phyloP scores from a whole-genome alignment of 2,888 invertebrate genomes.

The Hirtodrosophila alboralis region DNA sequence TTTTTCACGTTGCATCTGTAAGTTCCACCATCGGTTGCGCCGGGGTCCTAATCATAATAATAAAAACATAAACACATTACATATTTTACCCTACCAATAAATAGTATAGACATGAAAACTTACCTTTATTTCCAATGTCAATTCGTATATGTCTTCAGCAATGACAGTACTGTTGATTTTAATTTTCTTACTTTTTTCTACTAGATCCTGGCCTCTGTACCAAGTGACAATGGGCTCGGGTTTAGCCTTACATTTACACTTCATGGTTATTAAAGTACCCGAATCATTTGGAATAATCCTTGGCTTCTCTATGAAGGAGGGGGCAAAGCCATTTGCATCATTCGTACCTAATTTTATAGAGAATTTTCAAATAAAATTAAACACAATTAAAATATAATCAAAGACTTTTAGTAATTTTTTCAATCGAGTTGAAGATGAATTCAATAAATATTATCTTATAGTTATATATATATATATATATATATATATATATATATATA shows the following conservation, averaged over 20 bases:
- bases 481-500: no score
- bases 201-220: constrained; percentile 95
- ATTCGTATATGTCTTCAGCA: constrained; percentile 94
- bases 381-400: no score
- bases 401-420: no score
- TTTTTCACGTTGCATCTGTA: constrained; percentile 98
- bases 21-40: constrained; percentile 92
- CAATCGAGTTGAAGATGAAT: no score
- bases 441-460: no score
- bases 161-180: constrained; percentile 90
- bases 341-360: constrained; percentile 90
- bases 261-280: constrained; percentile 98
- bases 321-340: constrained; percentile 95
- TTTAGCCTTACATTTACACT: constrained; percentile 97
- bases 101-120: no score
- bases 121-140: constrained; percentile 91
- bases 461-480: no score
- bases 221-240: constrained; percentile 97
- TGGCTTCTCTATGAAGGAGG: constrained; percentile 99
- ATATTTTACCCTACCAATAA: no score
- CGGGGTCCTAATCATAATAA: constrained; percentile 87
- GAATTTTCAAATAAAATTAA: neutral
- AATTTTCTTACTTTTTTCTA: constrained; percentile 93
- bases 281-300: constrained; percentile 99
- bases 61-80: neutral